phyloP scores from a whole-genome alignment of 2,888 invertebrate genomes.

The Oxyteleia sp. region DNA sequence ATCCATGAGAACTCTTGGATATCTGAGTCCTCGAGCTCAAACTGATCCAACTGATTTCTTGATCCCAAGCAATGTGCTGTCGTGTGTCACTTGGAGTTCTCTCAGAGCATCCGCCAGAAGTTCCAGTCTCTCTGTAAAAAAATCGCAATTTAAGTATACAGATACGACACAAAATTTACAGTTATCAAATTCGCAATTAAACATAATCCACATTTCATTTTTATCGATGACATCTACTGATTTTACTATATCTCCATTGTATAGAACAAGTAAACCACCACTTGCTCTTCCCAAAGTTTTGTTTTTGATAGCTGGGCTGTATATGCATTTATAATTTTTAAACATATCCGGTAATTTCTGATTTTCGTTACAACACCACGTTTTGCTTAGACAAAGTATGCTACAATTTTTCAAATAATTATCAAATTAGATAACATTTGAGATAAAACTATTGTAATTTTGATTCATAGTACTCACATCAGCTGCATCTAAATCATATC shows the following conservation, averaged over 20 bases:
- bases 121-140: background rate
- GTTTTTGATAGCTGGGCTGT: background rate
- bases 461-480: too few species aligned
- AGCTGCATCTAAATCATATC: too few species aligned
- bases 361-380: background rate
- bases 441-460: background rate
- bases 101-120: background rate
- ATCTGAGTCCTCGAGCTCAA: too few species aligned
- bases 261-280: background rate
- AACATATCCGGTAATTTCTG: background rate
- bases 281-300: constrained; percentile 5
- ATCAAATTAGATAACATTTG: background rate
- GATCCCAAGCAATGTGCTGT: too few species aligned
- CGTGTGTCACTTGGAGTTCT: too few species aligned
- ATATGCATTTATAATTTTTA: background rate
- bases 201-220: constrained; percentile 6
- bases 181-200: background rate
- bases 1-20: too few species aligned
- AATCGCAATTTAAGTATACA: background rate
- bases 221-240: background rate
- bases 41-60: too few species aligned
- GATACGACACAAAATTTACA: background rate
- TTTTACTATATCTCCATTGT: background rate
- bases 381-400: constrained; percentile 1
- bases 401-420: background rate